Conservation (phyloP, 2,888 invertebrate species). For the Lapara coniferarum region DNA sequence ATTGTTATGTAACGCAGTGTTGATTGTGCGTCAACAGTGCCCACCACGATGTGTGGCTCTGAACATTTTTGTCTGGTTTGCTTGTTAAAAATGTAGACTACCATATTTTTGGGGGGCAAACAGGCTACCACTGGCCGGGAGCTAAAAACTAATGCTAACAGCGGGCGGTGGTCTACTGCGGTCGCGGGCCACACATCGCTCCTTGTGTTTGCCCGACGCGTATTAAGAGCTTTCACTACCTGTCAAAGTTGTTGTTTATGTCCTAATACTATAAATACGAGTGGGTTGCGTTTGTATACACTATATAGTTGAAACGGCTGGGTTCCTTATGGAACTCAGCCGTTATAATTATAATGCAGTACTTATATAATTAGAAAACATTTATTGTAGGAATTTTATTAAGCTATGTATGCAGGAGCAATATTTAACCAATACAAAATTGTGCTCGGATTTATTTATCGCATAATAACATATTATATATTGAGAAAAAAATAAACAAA, state of each 20-base stretch:
- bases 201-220: conserved; percentile 29
- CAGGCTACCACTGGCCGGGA: conserved; percentile 52
- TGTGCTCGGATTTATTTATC: no score
- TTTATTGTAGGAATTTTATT: no score
- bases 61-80: conserved; percentile 51
- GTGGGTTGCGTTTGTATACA: background rate
- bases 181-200: conserved; percentile 34
- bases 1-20: conserved; percentile 69
- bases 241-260: background rate
- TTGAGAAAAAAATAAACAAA: no score
- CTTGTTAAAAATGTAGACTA: conserved; percentile 79
- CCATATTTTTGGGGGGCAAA: conserved; percentile 71
- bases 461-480: no score
- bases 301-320: no score
- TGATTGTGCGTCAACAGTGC: conserved; percentile 65
- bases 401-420: no score
- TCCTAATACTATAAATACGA: background rate
- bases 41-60: conserved; percentile 56
- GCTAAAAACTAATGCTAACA: conserved; percentile 71
- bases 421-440: no score
- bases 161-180: conserved; percentile 35
- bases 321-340: no score
- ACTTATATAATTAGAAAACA: no score
- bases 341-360: no score
- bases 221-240: conserved; percentile 35